Conservation (phyloP, 35 echinoderm and acorn worm species). For the Heliocidaris erythrogramma region DNA sequence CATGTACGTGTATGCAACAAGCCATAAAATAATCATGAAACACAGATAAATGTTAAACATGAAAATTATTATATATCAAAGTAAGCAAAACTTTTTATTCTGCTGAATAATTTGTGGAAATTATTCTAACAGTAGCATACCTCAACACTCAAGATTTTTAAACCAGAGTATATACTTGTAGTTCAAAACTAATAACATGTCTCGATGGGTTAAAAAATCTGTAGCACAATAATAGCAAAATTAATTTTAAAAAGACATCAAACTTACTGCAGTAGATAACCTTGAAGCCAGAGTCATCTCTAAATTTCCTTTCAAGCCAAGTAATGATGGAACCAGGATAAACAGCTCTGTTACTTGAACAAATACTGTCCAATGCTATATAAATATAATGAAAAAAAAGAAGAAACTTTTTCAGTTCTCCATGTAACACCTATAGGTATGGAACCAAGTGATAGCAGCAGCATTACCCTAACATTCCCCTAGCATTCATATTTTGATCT, state of each 20-base stretch:
- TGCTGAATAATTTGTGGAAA: too few relatives aligned
- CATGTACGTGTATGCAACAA: too few relatives aligned
- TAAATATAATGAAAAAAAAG: slow-evolving; percentile 24
- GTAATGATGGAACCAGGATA: slow-evolving; percentile 89
- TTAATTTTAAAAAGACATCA: not conserved
- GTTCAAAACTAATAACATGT: too few relatives aligned
- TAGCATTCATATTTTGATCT: too few relatives aligned
- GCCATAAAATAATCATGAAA: not conserved
- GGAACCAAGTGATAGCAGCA: not conserved
- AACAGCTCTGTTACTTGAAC: slow-evolving; percentile 85
- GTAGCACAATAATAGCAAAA: not conserved
- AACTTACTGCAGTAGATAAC: slow-evolving; percentile 90
- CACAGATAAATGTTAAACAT: too few relatives aligned
- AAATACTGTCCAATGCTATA: slow-evolving; percentile 94
- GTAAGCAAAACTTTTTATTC: too few relatives aligned
- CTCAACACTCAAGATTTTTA: too few relatives aligned
- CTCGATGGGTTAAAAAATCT: not conserved
- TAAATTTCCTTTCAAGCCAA: slow-evolving; percentile 94
- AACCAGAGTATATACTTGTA: too few relatives aligned
- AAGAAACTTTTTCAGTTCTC: not conserved
- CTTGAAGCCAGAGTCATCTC: slow-evolving; percentile 99
- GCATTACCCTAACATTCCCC: too few relatives aligned
- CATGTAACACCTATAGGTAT: not conserved
- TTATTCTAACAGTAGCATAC: too few relatives aligned
- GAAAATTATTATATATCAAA: too few relatives aligned